Evolutionary conservation across 2,113 vertebrate genomes (phyloP).

Genomic region (Glaucidium brasilianum): DNA sequence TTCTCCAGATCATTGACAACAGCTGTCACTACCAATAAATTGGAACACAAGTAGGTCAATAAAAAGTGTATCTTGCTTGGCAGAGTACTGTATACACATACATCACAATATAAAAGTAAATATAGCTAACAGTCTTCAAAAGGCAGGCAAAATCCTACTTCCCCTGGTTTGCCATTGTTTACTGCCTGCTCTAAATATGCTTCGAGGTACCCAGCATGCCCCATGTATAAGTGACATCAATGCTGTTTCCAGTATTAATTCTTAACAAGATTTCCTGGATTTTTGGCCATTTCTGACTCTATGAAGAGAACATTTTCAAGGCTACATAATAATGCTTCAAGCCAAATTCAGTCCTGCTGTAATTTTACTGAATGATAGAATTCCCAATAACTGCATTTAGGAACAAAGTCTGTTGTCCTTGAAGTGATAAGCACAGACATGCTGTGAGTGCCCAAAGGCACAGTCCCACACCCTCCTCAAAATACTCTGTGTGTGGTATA

Average conservation of each 20-base stretch:
- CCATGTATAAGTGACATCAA: not conserved
- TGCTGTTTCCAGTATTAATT: not conserved
- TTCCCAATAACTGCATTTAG: not conserved
- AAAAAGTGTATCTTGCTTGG: conserved; percentile 17
- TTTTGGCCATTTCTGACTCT: not conserved
- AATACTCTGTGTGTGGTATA: not conserved
- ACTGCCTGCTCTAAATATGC: not conserved
- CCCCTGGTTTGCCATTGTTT: not conserved
- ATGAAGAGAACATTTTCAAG: not conserved
- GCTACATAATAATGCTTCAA: not conserved
- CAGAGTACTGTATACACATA: not conserved
- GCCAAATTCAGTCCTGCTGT: not conserved
- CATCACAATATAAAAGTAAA: not conserved
- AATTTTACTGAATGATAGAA: not conserved
- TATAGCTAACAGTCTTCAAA: not conserved
- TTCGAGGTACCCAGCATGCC: not conserved
- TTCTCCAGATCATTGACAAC: conserved; percentile 47
- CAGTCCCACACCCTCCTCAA: not conserved
- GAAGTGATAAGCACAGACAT: not conserved
- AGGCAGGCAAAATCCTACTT: not conserved
- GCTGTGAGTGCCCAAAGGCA: not conserved
- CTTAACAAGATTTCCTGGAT: not conserved
- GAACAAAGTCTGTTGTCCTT: not conserved
- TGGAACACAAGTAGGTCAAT: conserved; percentile 53
- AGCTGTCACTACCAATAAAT: conserved; percentile 52